Base-by-base conservation (phyloP, 2,888 invertebrate species). In the Diaperis boleti region DNA sequence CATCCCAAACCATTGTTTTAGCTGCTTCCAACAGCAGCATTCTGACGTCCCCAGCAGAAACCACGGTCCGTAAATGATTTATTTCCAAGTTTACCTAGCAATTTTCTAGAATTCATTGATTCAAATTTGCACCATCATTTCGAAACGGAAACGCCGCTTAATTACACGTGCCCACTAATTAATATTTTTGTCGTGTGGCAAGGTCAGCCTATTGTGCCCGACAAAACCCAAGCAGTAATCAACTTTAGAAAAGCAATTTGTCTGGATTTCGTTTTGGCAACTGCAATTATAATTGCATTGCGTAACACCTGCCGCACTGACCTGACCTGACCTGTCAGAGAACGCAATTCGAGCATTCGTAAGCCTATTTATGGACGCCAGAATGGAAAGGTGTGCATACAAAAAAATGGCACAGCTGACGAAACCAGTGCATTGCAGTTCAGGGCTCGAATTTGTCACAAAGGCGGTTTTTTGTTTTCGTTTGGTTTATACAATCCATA, bases 251-350 rank as follows among this genome's bases (percentile, higher is more conserved):
- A 10, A 11, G 33, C 33, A 33, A 33, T 33, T 33, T 33, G 33
- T 33, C n/a, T 33, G 33, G 33, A 33, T 33, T 33, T 33, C 33
- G 39, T 39, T n/a, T 2, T 47, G 1, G 44, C 13, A 18, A 5
- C 20, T 50, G 33, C 37, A 50, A 31, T 50, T 17, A 15, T 37
- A 35, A 52, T 37, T 52, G 22, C 17, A 26, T 22, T 52, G 22
- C n/a, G 26, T 18, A 39, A 39, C 52, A 35, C 49, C 35, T 35
- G 49, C 35, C 35, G 2, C 18, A 20, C 7, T 52, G 52, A 52
- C 52, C 26, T 52, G 52, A 52, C 52, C 52, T 52, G 52, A 50
- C 50, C 49, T 49, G 49, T 14, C 17, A 44, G 10, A 10, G n/a
- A n/a, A 35, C 33, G 33, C 33, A 33, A 26, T 5, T 33, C 11